Percentiles rank a stretch among this genome's conserved stretches.
phyloP scores from a whole-genome alignment of 2,888 invertebrate genomes.

The Lasius platythorax region DNA sequence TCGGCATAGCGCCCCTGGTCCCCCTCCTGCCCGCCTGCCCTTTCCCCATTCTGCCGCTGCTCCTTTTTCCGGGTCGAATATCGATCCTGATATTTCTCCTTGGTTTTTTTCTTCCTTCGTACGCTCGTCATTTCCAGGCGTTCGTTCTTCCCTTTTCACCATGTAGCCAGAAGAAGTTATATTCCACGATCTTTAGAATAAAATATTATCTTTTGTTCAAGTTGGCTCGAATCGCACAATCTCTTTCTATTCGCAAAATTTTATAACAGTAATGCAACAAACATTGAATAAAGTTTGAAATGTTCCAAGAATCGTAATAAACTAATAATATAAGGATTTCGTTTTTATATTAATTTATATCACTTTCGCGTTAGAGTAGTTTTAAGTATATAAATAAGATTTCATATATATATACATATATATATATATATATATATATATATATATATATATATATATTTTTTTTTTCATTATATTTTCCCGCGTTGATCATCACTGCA shows the following conservation, averaged over 20 bases:
- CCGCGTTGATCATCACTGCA: background rate
- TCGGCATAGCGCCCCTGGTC: constrained; percentile 29
- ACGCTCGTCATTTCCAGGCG: constrained; percentile 75
- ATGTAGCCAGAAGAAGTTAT: constrained; percentile 70
- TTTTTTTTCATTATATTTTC: background rate
- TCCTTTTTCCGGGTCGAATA: constrained; percentile 80
- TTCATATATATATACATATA: background rate
- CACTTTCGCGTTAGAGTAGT: background rate
- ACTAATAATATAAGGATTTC: background rate
- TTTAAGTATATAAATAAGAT: constrained; percentile 6
- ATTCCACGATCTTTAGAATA: constrained; percentile 71
- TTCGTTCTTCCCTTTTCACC: constrained; percentile 66
- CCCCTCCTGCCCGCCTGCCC: constrained; percentile 45
- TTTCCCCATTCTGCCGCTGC: constrained; percentile 65
- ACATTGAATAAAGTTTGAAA: constrained; percentile 52
- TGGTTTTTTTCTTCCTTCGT: constrained; percentile 75
- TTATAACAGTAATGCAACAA: constrained; percentile 27
- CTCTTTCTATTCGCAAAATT: constrained; percentile 19
- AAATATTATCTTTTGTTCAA: constrained; percentile 58
- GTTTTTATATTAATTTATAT: background rate
- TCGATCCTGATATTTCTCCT: constrained; percentile 79
- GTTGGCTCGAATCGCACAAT: constrained; percentile 40
- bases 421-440: background rate
- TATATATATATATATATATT: background rate
- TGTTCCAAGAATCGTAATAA: background rate